phyloP scores from a whole-genome alignment of 2,113 vertebrate genomes.

The Laticauda laticaudata region DNA sequence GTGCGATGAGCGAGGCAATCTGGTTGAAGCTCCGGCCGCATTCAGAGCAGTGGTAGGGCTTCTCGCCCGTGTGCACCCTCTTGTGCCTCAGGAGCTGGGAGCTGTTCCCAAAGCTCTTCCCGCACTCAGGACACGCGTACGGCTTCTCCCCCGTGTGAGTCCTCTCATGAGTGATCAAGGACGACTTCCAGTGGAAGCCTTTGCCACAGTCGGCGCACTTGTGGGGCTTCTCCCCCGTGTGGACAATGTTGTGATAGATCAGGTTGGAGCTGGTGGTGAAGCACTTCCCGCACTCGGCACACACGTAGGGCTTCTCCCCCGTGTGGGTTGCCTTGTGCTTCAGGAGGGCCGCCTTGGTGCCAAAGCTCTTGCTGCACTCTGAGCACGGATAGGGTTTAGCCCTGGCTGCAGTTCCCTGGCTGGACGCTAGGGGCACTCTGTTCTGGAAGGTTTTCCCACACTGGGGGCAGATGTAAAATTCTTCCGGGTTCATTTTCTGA shows the following conservation, averaged over 20 bases:
- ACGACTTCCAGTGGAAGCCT: slow-evolving; percentile 63
- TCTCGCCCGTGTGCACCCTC: slow-evolving; percentile 64
- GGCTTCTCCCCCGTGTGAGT: slow-evolving; percentile 70
- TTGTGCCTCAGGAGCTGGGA: slow-evolving; percentile 66
- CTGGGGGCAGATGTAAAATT: slow-evolving; percentile 65
- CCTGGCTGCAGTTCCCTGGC: slow-evolving; percentile 60
- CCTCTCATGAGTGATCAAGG: slow-evolving; percentile 64
- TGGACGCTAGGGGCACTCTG: slow-evolving; percentile 55
- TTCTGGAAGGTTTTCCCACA: slow-evolving; percentile 71
- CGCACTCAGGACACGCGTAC: slow-evolving; percentile 64
- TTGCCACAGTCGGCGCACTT: slow-evolving; percentile 65
- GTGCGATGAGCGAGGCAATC: slow-evolving; percentile 17
- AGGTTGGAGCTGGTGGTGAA: slow-evolving; percentile 68
- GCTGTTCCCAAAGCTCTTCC: slow-evolving; percentile 65
- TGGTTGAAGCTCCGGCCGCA: slow-evolving; percentile 61
- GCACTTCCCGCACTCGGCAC: slow-evolving; percentile 63
- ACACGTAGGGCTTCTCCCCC: slow-evolving; percentile 63
- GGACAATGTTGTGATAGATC: slow-evolving; percentile 64
- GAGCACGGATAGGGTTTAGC: slow-evolving; percentile 66
- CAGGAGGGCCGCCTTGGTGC: slow-evolving; percentile 61
- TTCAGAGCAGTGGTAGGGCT: slow-evolving; percentile 50
- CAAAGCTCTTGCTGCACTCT: slow-evolving; percentile 71
- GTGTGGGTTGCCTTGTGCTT: slow-evolving; percentile 66
- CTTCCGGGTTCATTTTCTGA: slow-evolving; percentile 59
- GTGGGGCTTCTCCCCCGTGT: slow-evolving; percentile 69